Evolutionary conservation across 2,888 invertebrate genomes (phyloP), one percentile per base, ranked within the genome.

Genomic region (Aporophyla nigra): DNA sequence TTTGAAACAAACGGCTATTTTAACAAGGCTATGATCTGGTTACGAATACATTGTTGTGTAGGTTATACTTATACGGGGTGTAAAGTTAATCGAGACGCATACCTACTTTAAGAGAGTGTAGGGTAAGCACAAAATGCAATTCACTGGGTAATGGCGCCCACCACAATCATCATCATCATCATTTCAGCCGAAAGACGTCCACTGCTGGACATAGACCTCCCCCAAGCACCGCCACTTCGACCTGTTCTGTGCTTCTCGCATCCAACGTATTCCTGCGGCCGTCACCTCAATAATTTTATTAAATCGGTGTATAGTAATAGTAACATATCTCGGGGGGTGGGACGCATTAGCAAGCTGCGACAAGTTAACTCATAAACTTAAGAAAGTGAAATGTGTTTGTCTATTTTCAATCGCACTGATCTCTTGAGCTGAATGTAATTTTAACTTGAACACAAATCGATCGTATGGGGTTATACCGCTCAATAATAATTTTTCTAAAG

Each of bases 21-120:
- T 27, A 53, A 43, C 63, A 62, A 33, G 40, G 49, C 5, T 51
- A 58, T 62, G 51, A 43, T 63, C n/a, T 5, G 19, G 14, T 46
- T 43, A 33, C 56, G 19, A 66, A 62, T 63, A 54, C 33, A 27
- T 59, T 73, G 49, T 66, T 19, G 49, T 71, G 58, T 68, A 58
- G 43, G 10, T 2, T 33, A 33, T 10, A 49, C 24, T 67, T 53
- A 43, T 5, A 43, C 24, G 43, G 27, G 54, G 12, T 54, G n/a
- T 56, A n/a, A 27, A 24, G 16, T 27, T 16, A 27, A 58, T 9
- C 9, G 58, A 27, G 9, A 19, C 16, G 19, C 7, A 51, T 51
- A 16, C 2, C 12, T 24, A 24, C 7, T 16, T 24, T 24, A 19
- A 19, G 14, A 6, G 14, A 56, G 54, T n/a, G 24, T 56, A 27